Evolutionary conservation across 1,140 invertebrate genomes (phyloP).

Genomic region (Adelges cooleyi): DNA sequence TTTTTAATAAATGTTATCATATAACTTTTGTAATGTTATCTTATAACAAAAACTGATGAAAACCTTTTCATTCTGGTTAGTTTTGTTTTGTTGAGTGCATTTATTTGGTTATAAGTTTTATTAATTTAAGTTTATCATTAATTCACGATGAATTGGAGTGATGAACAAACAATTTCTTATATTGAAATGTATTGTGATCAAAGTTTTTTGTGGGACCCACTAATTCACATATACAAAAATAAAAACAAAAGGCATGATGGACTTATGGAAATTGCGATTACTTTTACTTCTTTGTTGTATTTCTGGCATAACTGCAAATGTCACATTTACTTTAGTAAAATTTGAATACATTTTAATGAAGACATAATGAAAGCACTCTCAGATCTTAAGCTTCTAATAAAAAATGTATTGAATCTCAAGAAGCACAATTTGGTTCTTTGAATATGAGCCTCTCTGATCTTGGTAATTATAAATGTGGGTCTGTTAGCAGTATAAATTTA

Average conservation of each 20-base stretch:
- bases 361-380: no score
- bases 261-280: constrained; percentile 30
- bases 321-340: no score
- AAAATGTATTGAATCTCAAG: no score
- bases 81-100: background rate
- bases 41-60: background rate
- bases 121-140: background rate
- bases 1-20: background rate
- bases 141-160: constrained; percentile 25
- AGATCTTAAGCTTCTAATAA: no score
- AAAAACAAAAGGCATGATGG: constrained; percentile 30
- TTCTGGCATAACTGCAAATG: no score
- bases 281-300: no score
- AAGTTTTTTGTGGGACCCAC: constrained; percentile 26
- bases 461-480: no score
- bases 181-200: constrained; percentile 29
- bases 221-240: constrained; percentile 27
- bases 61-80: background rate
- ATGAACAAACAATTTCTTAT: constrained; percentile 15
- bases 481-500: no score
- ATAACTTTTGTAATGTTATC: background rate
- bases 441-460: no score
- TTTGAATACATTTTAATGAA: no score
- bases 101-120: background rate
- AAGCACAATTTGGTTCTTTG: no score